phyloP scores from a whole-genome alignment of 1,140 invertebrate genomes.

The Heliconius hermathena region DNA sequence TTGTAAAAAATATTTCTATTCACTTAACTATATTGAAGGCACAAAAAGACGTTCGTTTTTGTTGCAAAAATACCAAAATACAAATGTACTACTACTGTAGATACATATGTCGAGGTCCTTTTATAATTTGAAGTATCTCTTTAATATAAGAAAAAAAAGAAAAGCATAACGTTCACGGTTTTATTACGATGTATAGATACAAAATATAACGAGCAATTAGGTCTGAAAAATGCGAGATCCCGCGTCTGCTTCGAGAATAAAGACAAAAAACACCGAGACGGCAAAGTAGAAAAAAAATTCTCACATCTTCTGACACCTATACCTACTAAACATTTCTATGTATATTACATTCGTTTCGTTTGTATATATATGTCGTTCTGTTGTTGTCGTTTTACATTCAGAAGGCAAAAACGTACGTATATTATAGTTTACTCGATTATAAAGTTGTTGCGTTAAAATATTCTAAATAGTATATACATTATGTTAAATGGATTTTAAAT shows the following conservation, averaged over 20 bases:
- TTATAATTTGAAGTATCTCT: not conserved
- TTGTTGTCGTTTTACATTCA: too few relatives aligned
- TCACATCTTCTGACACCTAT: slow-evolving; percentile 17
- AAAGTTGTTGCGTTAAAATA: too few relatives aligned
- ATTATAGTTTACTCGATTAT: too few relatives aligned
- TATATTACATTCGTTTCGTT: slow-evolving; percentile 1
- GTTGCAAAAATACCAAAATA: not conserved
- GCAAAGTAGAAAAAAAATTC: slow-evolving; percentile 13
- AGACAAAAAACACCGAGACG: slow-evolving; percentile 17
- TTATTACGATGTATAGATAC: slow-evolving; percentile 10
- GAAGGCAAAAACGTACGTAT: too few relatives aligned
- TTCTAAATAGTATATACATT: too few relatives aligned
- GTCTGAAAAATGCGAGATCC: slow-evolving; percentile 27
- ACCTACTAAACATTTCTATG: slow-evolving; percentile 14
- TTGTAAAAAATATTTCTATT: too few relatives aligned
- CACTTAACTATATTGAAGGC: too few relatives aligned
- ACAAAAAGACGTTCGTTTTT: not conserved
- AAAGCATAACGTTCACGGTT: not conserved
- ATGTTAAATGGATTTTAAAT: too few relatives aligned
- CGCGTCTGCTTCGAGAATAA: slow-evolving; percentile 21
- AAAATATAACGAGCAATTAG: slow-evolving; percentile 30
- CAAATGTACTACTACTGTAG: not conserved
- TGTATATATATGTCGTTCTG: not conserved
- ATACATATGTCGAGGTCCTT: not conserved
- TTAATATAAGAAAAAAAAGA: not conserved